Conservation (phyloP, 2,888 invertebrate species). For the Tinea trinotella region DNA sequence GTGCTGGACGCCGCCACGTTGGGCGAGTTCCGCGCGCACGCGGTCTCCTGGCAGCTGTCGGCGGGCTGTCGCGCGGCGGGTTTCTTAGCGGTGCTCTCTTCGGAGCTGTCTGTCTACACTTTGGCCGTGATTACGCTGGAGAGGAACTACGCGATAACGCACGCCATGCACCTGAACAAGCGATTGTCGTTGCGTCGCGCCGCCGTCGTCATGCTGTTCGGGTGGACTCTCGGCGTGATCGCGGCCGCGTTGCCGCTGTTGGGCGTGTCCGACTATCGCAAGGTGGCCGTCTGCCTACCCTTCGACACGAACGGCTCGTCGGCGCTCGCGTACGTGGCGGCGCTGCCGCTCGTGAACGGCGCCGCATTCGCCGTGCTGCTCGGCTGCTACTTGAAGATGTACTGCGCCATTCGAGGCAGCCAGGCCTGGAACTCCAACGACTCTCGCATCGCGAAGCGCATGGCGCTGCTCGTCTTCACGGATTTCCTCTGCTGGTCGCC, state of each 20-base stretch:
- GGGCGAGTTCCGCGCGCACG: constrained; percentile 96
- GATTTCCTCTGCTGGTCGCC: constrained; percentile 99
- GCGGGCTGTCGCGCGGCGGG: constrained; percentile 94
- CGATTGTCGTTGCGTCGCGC: constrained; percentile 92
- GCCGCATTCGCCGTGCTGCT: constrained; percentile 94
- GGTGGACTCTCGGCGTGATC: constrained; percentile 91
- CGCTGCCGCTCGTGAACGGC: constrained; percentile 93
- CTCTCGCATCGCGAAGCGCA: constrained; percentile 94
- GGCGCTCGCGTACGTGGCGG: constrained; percentile 90
- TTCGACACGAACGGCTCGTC: constrained; percentile 88
- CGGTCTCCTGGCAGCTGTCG: constrained; percentile 98
- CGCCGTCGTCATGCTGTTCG: constrained; percentile 90
- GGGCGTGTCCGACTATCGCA: constrained; percentile 94
- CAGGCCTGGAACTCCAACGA: constrained; percentile 98
- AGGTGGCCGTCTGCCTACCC: constrained; percentile 96
- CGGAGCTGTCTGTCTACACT: constrained; percentile 95
- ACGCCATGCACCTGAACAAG: constrained; percentile 97
- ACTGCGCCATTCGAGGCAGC: constrained; percentile 96
- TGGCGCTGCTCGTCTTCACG: constrained; percentile 97
- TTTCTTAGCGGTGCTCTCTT: constrained; percentile 93
- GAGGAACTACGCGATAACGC: constrained; percentile 96
- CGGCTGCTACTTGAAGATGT: constrained; percentile 97
- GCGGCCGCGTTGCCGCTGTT: constrained; percentile 92
- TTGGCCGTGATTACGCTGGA: constrained; percentile 96
- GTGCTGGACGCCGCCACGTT: constrained; percentile 96